Base-by-base conservation (phyloP, 2,888 invertebrate species). In the Dascillus cervinus region DNA sequence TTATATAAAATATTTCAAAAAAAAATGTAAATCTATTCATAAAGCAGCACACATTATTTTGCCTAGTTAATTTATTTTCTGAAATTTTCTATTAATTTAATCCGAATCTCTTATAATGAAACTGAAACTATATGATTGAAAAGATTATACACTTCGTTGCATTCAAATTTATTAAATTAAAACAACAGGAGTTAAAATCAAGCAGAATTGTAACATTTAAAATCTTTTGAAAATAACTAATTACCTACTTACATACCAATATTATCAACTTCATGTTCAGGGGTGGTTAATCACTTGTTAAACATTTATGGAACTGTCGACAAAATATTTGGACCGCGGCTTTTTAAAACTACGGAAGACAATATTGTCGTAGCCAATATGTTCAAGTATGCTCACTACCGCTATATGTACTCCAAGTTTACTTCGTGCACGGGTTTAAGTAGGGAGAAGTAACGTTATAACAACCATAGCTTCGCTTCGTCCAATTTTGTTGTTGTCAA, bases 341-440 rank as follows among this genome's bases (percentile, higher is more conserved):
- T 56, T 58, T 60, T 60, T 57, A 58, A 58, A 55, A 57, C 50
- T 50, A 45, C 50, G 54, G 58, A 57, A 58, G 47, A 38, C 46
- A 54, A 50, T 57, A 47, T 59, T 53, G 55, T 42, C 39, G 34
- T 39, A 32, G 38, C 41, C 37, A 29, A 41, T 31, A 27, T 39
- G 37, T 15, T 26, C 42, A 44, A 37, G 34, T 38, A 36, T 38
- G 39, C 37, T 42, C 37, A 34, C 35, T 21, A 32, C 30, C 37
- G 40, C 33, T 28, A 25, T 33, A 26, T 33, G 26, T 21, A 33
- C 46, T 52, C 56, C 46, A 53, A 50, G 41, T 41, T 56, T 51
- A 44, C 43, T 56, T 55, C 53, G 40, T 34, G 30, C 19, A 11
- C 21, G 10, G 23, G 11, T 30, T 22, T 21, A 25, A 50, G 54